Percentiles rank a stretch among this genome's conserved stretches.
These are phyloP conservation scores for Lonchura striata DNA, from an alignment of 2,113 vertebrate species.

Conservation along the genomic window DNA sequence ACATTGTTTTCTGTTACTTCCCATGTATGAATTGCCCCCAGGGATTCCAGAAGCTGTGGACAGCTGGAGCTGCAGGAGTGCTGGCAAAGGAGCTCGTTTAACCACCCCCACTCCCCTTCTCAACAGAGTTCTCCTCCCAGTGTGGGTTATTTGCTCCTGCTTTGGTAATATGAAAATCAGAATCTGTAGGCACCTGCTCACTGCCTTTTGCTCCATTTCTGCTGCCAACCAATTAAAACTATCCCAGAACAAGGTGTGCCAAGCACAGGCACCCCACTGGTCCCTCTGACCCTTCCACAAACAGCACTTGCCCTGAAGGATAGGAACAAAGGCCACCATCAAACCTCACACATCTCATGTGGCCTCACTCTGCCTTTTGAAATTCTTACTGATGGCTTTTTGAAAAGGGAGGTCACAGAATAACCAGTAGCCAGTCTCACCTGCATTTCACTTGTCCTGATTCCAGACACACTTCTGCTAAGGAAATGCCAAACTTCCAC, in stretches of 20 bases:
- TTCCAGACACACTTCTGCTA: not conserved
- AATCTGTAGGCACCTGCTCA: not conserved
- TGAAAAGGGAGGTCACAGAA: not conserved
- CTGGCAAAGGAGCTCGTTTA: not conserved
- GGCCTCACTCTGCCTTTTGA: not conserved
- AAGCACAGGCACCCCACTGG: not conserved
- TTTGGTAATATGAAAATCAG: not conserved
- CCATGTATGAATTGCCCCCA: not conserved
- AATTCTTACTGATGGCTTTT: not conserved
- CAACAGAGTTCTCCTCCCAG: not conserved
- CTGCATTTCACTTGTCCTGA: not conserved
- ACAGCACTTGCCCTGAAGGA: not conserved
- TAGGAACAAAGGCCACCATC: not conserved
- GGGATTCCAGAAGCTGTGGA: accelerated
- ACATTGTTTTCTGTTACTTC: not conserved
- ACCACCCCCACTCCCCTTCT: not conserved
- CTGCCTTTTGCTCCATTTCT: not conserved
- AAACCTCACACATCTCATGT: not conserved
- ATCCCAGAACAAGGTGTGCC: not conserved
- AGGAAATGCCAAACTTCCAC: not conserved
- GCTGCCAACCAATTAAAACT: not conserved
- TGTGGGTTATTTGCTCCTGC: not conserved
- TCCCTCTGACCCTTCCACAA: not conserved
- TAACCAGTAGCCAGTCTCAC: not conserved
- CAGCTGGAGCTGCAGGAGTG: not conserved